These are phyloP conservation scores for Himalopsyche kuldschensis DNA, from an alignment of 2,888 invertebrate species.

Conservation along the genomic window DNA sequence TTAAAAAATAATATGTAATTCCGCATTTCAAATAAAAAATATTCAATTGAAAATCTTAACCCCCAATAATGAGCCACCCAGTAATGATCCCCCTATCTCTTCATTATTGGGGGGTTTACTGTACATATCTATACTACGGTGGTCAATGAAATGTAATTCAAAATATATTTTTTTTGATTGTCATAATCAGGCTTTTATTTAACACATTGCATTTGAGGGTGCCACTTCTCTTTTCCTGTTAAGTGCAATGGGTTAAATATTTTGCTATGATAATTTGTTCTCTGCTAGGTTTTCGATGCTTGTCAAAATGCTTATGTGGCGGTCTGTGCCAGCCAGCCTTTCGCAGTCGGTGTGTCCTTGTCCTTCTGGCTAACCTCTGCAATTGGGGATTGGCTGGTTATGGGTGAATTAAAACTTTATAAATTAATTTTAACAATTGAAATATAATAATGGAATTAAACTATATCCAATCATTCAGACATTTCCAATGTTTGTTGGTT, in stretches of 20 bases:
- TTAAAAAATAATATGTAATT: no score
- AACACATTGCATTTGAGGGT: no score
- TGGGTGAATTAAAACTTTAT: conserved; percentile 55
- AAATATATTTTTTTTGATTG: no score
- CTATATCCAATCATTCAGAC: background rate
- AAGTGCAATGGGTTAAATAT: background rate
- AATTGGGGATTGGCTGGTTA: conserved; percentile 69
- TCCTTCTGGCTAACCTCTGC: conserved; percentile 63
- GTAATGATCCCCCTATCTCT: no score
- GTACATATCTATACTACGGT: no score
- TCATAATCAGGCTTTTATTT: background rate
- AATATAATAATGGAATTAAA: background rate
- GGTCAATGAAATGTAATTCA: background rate
- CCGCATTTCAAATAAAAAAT: no score
- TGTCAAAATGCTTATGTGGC: conserved; percentile 26
- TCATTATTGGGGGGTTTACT: no score
- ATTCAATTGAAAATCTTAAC: no score
- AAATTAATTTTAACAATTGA: background rate
- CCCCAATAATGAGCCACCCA: no score
- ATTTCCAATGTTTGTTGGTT: conserved; percentile 22
- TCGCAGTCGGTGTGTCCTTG: conserved; percentile 58
- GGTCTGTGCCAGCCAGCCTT: conserved; percentile 45
- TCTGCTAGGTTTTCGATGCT: conserved; percentile 22
- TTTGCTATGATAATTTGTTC: no score
- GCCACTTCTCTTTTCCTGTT: no score